phyloP scores from a whole-genome alignment of 2,797 vertebrate genomes.

The Dryobates pubescens region DNA sequence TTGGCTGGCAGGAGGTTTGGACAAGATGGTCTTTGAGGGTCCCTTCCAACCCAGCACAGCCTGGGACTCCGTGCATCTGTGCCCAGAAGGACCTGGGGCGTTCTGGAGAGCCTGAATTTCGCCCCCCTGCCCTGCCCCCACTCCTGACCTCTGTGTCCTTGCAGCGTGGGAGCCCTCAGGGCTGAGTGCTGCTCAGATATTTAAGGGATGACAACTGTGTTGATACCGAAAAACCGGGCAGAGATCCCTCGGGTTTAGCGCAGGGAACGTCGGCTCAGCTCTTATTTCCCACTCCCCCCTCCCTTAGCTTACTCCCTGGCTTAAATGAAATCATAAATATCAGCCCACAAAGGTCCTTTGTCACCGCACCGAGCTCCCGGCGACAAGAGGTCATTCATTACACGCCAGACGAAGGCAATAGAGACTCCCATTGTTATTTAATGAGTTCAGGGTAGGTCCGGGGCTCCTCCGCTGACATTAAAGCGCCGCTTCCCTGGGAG shows the following conservation, averaged over 20 bases:
- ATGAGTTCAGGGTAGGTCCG: conserved; percentile 27
- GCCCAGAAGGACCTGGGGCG: neutral
- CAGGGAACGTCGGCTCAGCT: conserved; percentile 35
- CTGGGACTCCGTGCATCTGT: neutral
- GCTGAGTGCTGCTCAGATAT: neutral
- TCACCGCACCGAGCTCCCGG: conserved; percentile 42
- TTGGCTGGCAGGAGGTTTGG: no score
- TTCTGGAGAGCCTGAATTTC: accelerated
- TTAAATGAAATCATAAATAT: conserved; percentile 71
- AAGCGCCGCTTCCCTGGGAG: accelerated
- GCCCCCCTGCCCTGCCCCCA: neutral
- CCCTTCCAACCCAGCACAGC: no score
- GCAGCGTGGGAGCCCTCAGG: accelerated
- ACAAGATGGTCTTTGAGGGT: no score
- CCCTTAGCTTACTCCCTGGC: neutral
- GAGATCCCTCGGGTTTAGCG: conserved; percentile 58
- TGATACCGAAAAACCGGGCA: conserved; percentile 19
- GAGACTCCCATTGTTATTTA: conserved; percentile 58
- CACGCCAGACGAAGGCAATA: conserved; percentile 61
- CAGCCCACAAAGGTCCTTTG: conserved; percentile 64
- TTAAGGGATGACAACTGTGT: conserved; percentile 49
- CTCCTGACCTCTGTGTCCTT: neutral
- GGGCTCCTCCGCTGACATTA: neutral
- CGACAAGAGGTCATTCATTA: conserved; percentile 69
- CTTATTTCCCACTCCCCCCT: conserved; percentile 30